Evolutionary conservation across 2,888 invertebrate species (phyloP), one percentile per base, ranked within the genome.

Genomic region (Anodontia alba): DNA sequence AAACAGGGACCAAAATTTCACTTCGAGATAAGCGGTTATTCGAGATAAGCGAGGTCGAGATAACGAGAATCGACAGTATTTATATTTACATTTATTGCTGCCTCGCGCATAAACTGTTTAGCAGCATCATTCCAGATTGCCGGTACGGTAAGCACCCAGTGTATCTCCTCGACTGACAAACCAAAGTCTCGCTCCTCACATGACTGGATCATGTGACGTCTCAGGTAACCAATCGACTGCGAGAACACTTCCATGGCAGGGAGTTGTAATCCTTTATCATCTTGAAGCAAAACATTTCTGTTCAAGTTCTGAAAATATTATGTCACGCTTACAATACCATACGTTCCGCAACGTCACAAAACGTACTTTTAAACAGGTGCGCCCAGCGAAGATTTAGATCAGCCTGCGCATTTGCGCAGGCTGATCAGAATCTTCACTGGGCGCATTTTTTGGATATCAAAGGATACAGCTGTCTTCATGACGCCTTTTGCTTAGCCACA

Each of bases 101-200:
- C 79, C 36, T 83, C 83, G 36, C 83, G 68, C 83, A 83, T 83
- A 36, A 83, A 83, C 67, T 83, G 83, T 57, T 83, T 83, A 0
- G 79, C 71, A 10, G 69, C 38, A 66, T 82, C 82, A 38, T 73
- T 73, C 82, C 82, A 82, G 10, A 82, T 82, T 17, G 83, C 83
- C 5, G 83, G 83, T 17, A 83, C 76, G 10, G 83, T 83, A 23
- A 83, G 36, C 31, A 83, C 83, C 79, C 79, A 83, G 29, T 73
- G 66, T 29, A 83, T 72, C n/a, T 79, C 79, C 7, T 31, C 51
- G 0, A 69, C 75, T 0, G 10, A 15, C 7, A 70, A 29, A 23
- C 66, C 70, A 0, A 70, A 36, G 8, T 54, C 15, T 29, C 71
- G 73, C 26, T 54, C 46, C 8, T 38, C 29, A 33, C 31, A 51